A percentile compares a stretch with the other conserved stretches of the same genome.
Evolutionary conservation across 2,888 invertebrate genomes (phyloP).

Genomic region (Paralinhomoeus sp.): DNA sequence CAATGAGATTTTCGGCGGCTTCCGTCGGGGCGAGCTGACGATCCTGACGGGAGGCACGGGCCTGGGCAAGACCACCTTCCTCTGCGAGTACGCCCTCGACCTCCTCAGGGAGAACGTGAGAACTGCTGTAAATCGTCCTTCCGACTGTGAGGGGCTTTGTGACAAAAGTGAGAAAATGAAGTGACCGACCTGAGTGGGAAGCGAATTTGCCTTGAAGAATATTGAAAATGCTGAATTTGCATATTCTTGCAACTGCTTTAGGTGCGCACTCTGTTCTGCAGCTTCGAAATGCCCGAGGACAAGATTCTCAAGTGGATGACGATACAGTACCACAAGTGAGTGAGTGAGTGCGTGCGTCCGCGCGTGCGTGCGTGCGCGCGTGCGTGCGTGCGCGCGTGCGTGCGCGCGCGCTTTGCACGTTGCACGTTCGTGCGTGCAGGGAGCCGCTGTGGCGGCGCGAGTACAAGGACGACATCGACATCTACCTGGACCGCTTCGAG

Average conservation of each 20-base stretch:
- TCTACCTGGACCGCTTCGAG: slow-evolving; percentile 22
- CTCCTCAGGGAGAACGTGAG: slow-evolving; percentile 19
- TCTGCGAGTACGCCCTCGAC: slow-evolving; percentile 22
- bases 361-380: no score
- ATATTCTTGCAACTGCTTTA: slow-evolving; percentile 5
- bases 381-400: no score
- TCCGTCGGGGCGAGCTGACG: slow-evolving; percentile 19
- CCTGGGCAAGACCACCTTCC: slow-evolving; percentile 22
- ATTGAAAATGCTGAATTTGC: background rate
- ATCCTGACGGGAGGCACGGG: slow-evolving; percentile 22
- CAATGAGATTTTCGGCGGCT: slow-evolving; percentile 19
- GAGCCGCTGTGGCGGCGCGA: slow-evolving; percentile 18
- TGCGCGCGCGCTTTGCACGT: no score
- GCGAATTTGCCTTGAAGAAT: no score
- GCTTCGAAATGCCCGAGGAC: slow-evolving; percentile 23
- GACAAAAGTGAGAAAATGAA: no score
- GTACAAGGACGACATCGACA: slow-evolving; percentile 17
- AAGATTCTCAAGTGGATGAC: slow-evolving; percentile 23
- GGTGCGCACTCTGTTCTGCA: slow-evolving; percentile 23
- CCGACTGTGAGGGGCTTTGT: no score
- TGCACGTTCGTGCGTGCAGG: slow-evolving; percentile 12
- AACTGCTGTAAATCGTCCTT: no score
- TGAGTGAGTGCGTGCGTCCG: no score
- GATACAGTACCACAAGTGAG: slow-evolving; percentile 21
- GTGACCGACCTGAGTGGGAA: no score